A percentile compares a stretch with the other conserved stretches of the same genome.
These are phyloP conservation scores for Takifugu rubripes DNA, from an alignment of 2,797 vertebrate genomes.

Conservation along the genomic window DNA sequence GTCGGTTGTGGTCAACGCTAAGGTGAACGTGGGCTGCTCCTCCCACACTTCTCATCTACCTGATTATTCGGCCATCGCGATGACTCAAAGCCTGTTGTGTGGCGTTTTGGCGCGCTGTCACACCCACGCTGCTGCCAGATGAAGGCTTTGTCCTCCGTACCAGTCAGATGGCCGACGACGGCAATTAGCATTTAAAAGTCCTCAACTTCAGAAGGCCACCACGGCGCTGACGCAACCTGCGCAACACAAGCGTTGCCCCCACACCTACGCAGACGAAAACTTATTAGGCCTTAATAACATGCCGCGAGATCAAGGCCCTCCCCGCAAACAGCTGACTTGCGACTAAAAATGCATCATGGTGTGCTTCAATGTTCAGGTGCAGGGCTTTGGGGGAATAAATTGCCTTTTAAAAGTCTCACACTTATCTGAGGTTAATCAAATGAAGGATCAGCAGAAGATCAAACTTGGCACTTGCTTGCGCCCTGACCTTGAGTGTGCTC, in stretches of 20 bases:
- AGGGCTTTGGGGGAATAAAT: conserved; percentile 16
- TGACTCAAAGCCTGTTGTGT: conserved; percentile 52
- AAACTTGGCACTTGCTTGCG: conserved; percentile 4
- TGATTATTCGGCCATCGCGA: conserved; percentile 39
- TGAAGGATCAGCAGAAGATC: conserved; percentile 18
- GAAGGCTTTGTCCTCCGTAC: conserved; percentile 36
- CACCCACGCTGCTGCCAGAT: conserved; percentile 48
- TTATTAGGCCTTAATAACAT: conserved; percentile 13
- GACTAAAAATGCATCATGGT: conserved; percentile 6
- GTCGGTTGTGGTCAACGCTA: conserved; percentile 12
- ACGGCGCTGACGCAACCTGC: conserved; percentile 40
- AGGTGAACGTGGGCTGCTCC: conserved; percentile 36
- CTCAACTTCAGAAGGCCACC: conserved; percentile 13
- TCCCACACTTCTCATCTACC: conserved; percentile 44
- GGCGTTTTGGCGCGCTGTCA: conserved; percentile 40
- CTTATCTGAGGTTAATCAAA: conserved; percentile 17
- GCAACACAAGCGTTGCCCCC: conserved; percentile 25
- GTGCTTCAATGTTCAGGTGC: conserved; percentile 8
- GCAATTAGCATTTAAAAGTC: conserved; percentile 18
- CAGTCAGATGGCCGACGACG: conserved; percentile 17
- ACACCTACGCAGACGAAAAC: conserved; percentile 17
- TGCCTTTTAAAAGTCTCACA: conserved; percentile 4
- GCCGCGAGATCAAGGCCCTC: not conserved
- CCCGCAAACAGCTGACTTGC: not conserved
- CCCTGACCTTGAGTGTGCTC: not conserved